Percentiles rank a stretch among this genome's conserved stretches.
Conservation (phyloP, 2,113 vertebrate genomes). For the Canis aureus region DNA sequence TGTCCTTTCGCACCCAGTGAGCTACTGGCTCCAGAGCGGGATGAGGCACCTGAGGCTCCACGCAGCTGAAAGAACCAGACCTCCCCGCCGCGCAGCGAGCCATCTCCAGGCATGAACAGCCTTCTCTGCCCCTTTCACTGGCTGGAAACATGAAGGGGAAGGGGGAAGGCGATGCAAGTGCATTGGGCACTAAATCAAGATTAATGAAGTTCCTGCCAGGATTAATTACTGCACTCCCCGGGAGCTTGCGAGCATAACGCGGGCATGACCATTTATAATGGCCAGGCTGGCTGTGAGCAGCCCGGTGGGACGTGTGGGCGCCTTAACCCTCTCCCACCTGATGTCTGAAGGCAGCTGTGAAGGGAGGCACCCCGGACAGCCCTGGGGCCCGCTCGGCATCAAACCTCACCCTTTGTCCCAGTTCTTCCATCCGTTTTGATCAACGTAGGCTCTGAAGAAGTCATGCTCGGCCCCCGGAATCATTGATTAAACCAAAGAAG, state of each 20-base stretch:
- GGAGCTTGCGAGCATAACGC: neutral
- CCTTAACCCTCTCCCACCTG: neutral
- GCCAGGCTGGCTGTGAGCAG: neutral
- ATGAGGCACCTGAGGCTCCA: neutral
- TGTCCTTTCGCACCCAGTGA: neutral
- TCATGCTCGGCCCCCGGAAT: accelerated
- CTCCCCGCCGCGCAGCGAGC: accelerated
- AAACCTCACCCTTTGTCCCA: neutral
- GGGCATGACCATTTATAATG: neutral
- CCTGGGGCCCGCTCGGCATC: neutral
- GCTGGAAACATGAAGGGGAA: neutral
- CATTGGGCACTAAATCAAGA: conserved; percentile 55
- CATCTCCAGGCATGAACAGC: neutral
- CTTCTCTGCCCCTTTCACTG: neutral
- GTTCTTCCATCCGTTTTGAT: neutral
- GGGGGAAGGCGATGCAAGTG: neutral
- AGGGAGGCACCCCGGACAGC: neutral
- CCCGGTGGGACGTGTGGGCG: accelerated
- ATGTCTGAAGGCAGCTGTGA: neutral
- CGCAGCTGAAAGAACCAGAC: neutral
- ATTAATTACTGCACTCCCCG: conserved; percentile 31
- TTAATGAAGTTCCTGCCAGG: conserved; percentile 63
- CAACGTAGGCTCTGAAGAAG: neutral
- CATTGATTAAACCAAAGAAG: neutral
- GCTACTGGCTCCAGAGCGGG: neutral